Evolutionary conservation across 2,888 invertebrate species (phyloP), one percentile per base, ranked within the genome.

Genomic region (Pogonocherus hispidulus): DNA sequence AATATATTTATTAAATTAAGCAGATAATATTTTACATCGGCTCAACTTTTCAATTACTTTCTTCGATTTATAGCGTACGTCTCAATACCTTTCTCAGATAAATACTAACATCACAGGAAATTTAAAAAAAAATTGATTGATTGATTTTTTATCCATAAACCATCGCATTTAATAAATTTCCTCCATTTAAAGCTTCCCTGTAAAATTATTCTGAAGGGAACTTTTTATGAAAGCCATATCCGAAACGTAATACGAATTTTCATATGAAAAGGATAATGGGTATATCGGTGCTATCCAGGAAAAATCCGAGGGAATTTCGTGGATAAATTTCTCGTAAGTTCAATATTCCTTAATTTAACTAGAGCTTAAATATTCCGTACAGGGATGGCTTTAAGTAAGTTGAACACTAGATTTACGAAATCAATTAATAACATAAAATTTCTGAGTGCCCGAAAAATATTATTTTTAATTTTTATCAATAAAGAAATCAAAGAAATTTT

Each of bases 91-190:
- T 52, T 14, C 6, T 16, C 2, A 8, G 14, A 52, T 16, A 52
- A 52, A 27, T 52, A 27, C 3, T 16, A 52, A 52, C 16, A 52
- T 16, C 27, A 5, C 27, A 14, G 51, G 27, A 52, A 23, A 52
- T n/a, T 52, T 52, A 52, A 27, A 52, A 14, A 18, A n/a, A 52
- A 27, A 52, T 52, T 52, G 51, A 52, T 52, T 27, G 51, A 52
- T 52, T 27, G 51, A 52, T 23, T 8, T 16, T 8, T 27, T 52
- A 52, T 27, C 51, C 16, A 1, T 6, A 52, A n/a, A 16, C 23
- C 51, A 16, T 16, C 51, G 14, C 27, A 52, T 52, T 52, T 52
- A 52, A 52, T 52, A 52, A 27, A 27, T 52, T 52, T 52, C 27
- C 14, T 6, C 23, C 27, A 52, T 52, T 27, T 27, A 52, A 52